Percentiles rank a stretch among this genome's conserved stretches.
These are phyloP conservation scores for Acanthosoma haemorrhoidale DNA, from an alignment of 2,888 invertebrate species.

Conservation along the genomic window DNA sequence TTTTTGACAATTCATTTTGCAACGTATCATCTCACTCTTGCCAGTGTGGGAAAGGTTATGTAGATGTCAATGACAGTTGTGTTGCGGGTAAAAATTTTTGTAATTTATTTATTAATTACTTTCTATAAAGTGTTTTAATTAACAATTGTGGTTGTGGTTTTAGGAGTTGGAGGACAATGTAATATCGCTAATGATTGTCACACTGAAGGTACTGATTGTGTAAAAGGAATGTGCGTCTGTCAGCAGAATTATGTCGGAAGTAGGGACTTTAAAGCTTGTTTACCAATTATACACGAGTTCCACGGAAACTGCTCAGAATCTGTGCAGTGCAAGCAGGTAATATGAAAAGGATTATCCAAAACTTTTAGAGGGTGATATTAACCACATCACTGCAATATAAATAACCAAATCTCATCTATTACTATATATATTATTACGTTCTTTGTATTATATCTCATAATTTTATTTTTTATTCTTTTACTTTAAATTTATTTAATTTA, in stretches of 20 bases:
- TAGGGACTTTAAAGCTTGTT: not conserved
- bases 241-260: not conserved
- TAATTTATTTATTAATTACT: not conserved
- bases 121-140: not conserved
- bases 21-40: slow-evolving; percentile 20
- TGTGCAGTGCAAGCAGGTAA: slow-evolving; percentile 14
- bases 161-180: slow-evolving; percentile 12
- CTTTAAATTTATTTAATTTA: no score
- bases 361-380: not conserved
- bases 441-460: no score
- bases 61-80: slow-evolving; percentile 17
- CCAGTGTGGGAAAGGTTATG: slow-evolving; percentile 31
- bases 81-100: slow-evolving; percentile 26
- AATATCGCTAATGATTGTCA: not conserved
- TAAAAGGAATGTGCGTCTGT: not conserved
- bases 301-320: not conserved
- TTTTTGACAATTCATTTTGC: slow-evolving; percentile 31
- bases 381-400: no score
- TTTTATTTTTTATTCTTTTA: no score
- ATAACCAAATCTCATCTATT: not conserved
- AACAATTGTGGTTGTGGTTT: not conserved
- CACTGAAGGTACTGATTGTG: slow-evolving; percentile 3
- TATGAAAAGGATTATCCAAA: not conserved
- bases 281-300: not conserved
- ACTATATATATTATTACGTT: no score